A percentile compares a stretch with the other conserved stretches of the same genome.
Conservation (phyloP, 2,797 vertebrate species). For the Pogoniulus pusillus region DNA sequence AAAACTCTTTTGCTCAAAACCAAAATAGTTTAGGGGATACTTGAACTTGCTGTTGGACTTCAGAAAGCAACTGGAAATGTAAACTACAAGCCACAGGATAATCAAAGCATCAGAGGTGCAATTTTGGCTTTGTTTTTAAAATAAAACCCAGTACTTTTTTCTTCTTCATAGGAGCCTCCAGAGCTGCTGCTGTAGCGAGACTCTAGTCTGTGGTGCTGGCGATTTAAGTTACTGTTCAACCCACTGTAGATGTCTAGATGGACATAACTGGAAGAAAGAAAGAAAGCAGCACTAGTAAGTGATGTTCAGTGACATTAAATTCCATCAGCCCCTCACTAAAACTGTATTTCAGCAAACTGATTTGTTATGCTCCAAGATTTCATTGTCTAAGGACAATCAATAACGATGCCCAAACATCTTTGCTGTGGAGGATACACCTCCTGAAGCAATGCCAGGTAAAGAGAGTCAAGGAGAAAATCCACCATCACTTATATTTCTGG, state of each 20-base stretch:
- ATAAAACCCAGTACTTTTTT: conserved; percentile 88
- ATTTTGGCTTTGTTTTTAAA: background rate
- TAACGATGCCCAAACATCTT: background rate
- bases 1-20: background rate
- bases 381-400: background rate
- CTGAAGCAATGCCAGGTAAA: background rate
- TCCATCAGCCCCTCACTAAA: background rate
- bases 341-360: background rate
- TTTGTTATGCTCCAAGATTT: background rate
- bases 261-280: conserved; percentile 81
- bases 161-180: conserved; percentile 98
- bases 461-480: background rate
- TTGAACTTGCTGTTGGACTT: background rate
- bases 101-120: background rate
- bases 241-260: conserved; percentile 95
- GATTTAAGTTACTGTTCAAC: conserved; percentile 92
- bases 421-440: background rate
- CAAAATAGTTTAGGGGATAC: background rate
- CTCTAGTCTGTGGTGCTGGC: conserved; percentile 97
- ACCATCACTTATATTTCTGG: background rate
- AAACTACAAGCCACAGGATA: background rate
- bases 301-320: background rate
- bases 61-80: background rate
- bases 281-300: background rate
- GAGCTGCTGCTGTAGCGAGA: conserved; percentile 99